Evolutionary conservation across 2,797 vertebrate species (phyloP), one percentile per base, ranked within the genome.

Genomic region (Anisognathus igniventris): DNA sequence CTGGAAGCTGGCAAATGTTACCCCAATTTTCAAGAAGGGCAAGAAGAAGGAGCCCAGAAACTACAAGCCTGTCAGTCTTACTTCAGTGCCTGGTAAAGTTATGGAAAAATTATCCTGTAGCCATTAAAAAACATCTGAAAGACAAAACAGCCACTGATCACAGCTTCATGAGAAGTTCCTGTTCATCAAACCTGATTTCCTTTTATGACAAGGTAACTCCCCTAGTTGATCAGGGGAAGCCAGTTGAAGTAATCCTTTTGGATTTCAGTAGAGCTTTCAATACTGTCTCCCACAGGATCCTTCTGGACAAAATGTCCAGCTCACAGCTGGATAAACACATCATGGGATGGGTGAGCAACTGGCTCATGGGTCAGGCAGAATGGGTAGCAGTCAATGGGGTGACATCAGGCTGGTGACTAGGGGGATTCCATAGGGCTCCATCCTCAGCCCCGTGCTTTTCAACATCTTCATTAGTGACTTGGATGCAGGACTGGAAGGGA

Each of bases 141-240:
- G 25, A 70, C 33, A 31, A 47, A 12, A 35, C 14, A 61, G 25
- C 35, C 62, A 21, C 20, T 39, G 8, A 18, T 60, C 48, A 47
- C 40, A 61, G 24, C 33, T 40, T 61, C 17, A 9, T 54, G 25
- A 45, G 33, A 51, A 54, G 12, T 18, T 33, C 25, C 6, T 54
- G 40, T 3, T 54, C 15, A 35, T 31, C 17, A 35, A 33, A 33
- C 2, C 25, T 47, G 14, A 61, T 61, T 67, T 68, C 24, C 25
- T 53, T 86, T 47, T 12, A 39, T 18, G 24, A 61, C 16, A 33
- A 68, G 33, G 7, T 40, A 14, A 53, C 17, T 14, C 45, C 75
- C 8, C 11, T 3, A 14, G 24, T 0, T 30, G 24, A 61, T 25
- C 6, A 3, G 7, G 24, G 11, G 30, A 40, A 40, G 17, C 9